Conservation (phyloP, 53 echinoderm and acorn worm genomes). For the Patiria pectinifera region DNA sequence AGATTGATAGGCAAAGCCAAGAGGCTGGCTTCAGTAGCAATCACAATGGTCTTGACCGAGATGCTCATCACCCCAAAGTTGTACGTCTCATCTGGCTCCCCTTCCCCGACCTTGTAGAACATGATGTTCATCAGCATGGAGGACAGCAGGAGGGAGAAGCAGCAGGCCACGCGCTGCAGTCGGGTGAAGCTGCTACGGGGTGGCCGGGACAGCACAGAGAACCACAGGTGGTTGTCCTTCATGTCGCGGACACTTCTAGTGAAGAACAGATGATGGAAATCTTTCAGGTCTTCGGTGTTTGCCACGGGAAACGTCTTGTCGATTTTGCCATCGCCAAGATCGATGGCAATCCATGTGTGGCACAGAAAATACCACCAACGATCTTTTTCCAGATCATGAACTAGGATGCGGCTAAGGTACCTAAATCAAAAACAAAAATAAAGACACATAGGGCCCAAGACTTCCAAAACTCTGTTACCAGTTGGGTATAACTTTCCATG, state of each 20-base stretch:
- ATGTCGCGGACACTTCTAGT: conserved; percentile 78
- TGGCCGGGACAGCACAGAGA: conserved; percentile 82
- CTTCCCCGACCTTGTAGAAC: conserved; percentile 79
- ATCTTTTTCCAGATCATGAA: conserved; percentile 88
- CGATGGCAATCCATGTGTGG: conserved; percentile 89
- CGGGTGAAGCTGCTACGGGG: conserved; percentile 87
- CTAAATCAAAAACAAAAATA: conserved; percentile 48
- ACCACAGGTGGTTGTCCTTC: conserved; percentile 93
- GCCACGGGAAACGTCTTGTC: conserved; percentile 85
- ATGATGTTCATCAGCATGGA: conserved; percentile 89
- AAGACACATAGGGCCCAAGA: neutral
- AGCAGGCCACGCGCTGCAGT: conserved; percentile 90
- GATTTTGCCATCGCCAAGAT: conserved; percentile 69
- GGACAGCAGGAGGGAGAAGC: conserved; percentile 81
- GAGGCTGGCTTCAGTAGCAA: conserved; percentile 82
- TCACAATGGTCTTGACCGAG: conserved; percentile 72
- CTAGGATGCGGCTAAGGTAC: conserved; percentile 89
- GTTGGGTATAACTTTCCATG: neutral
- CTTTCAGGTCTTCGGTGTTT: conserved; percentile 72
- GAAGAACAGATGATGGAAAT: conserved; percentile 85
- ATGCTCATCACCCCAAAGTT: conserved; percentile 84
- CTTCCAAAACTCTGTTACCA: neutral
- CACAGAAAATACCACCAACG: conserved; percentile 95
- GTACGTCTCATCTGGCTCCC: conserved; percentile 52
- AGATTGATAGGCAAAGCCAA: conserved; percentile 80